These are phyloP conservation scores for Hirudo medicinalis DNA, from an alignment of 1,140 invertebrate species.

Conservation along the genomic window DNA sequence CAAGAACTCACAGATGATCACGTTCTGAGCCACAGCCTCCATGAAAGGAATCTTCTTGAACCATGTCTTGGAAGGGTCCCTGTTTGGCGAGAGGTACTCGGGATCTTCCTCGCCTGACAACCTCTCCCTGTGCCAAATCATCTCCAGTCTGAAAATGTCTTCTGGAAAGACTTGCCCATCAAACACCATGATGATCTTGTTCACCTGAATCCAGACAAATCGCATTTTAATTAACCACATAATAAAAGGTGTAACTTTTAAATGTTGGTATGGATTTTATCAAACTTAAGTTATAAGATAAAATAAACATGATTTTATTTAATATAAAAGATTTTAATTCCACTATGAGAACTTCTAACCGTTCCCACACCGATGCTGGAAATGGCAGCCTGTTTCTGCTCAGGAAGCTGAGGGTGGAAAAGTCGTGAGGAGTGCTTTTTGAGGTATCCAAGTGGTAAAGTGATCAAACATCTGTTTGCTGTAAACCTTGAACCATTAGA, in stretches of 20 bases:
- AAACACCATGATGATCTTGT: conserved; percentile 87
- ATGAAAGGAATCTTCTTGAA: conserved; percentile 87
- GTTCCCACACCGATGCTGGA: conserved; percentile 67
- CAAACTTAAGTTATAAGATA: background rate
- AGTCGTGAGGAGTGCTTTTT: conserved; percentile 62
- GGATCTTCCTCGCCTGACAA: conserved; percentile 25
- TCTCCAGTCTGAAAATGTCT: conserved; percentile 29
- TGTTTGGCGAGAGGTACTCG: conserved; percentile 4
- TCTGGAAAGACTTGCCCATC: conserved; percentile 40
- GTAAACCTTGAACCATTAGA: conserved; percentile 58
- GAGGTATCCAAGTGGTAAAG: conserved; percentile 76
- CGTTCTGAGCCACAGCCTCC: conserved; percentile 42
- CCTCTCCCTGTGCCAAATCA: conserved; percentile 35
- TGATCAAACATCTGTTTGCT: conserved; percentile 72
- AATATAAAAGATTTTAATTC: no score
- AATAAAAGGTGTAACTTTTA: no score
- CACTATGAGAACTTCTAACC: background rate
- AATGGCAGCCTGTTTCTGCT: conserved; percentile 68
- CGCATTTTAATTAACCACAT: background rate
- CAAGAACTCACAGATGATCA: conserved; percentile 46
- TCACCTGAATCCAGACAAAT: conserved; percentile 39
- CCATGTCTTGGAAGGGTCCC: conserved; percentile 47
- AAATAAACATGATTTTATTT: background rate
- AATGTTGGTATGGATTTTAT: background rate
- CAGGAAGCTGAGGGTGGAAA: conserved; percentile 70